These are phyloP conservation scores for Leucophora obtusa DNA, from an alignment of 2,888 invertebrate species.

Conservation along the genomic window DNA sequence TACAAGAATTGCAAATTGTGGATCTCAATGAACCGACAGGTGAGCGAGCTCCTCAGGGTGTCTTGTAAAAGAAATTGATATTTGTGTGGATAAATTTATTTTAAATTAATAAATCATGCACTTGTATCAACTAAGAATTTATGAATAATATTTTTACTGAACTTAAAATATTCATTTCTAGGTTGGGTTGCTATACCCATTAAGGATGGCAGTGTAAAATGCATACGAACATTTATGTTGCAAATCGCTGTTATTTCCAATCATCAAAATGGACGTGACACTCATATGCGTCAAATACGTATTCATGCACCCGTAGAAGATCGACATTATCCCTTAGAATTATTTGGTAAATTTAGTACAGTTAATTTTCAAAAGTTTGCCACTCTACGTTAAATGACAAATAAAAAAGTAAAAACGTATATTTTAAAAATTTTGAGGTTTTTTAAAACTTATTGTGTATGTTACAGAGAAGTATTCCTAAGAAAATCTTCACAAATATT, in stretches of 20 bases:
- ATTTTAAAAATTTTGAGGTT: too few relatives aligned
- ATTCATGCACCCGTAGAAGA: conserved; percentile 90
- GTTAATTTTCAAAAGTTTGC: conserved; percentile 90
- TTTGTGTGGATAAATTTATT: too few relatives aligned
- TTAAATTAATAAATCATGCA: too few relatives aligned
- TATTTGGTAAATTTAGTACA: conserved; percentile 88
- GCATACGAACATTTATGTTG: conserved; percentile 96
- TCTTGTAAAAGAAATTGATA: background rate
- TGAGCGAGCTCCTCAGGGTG: too few relatives aligned
- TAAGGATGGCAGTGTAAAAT: conserved; percentile 90
- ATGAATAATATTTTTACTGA: background rate
- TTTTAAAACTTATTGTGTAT: too few relatives aligned
- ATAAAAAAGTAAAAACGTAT: background rate
- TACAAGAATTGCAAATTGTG: conserved; percentile 96
- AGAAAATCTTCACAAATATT: too few relatives aligned
- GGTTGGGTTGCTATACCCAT: conserved; percentile 98
- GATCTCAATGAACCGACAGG: conserved; percentile 95
- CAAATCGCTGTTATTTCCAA: conserved; percentile 98
- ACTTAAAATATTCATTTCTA: conserved; percentile 68
- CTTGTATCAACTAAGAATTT: too few relatives aligned
- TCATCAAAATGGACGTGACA: conserved; percentile 99
- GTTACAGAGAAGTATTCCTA: too few relatives aligned
- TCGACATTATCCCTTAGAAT: conserved; percentile 81
- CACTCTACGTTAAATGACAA: conserved; percentile 83
- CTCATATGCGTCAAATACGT: conserved; percentile 98